A percentile compares a stretch with the other conserved stretches of the same genome.
These are phyloP conservation scores for Phylloscopus trochilus DNA, from an alignment of 2,113 vertebrate genomes.

Conservation along the genomic window DNA sequence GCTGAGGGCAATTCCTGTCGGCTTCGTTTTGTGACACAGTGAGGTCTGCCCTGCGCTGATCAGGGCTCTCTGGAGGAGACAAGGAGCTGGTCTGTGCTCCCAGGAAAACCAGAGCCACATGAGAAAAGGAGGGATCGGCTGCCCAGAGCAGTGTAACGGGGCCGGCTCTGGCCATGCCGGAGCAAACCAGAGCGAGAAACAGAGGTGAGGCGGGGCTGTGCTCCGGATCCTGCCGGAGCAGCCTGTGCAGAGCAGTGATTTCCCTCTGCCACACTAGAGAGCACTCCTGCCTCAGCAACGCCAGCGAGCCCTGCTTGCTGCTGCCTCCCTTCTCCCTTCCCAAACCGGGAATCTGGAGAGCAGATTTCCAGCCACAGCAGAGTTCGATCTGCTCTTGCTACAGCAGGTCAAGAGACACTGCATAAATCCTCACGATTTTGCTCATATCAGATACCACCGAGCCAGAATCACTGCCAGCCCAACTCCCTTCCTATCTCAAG, in stretches of 20 bases:
- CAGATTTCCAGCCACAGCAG: neutral
- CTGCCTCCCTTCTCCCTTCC: neutral
- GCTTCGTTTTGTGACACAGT: rapidly evolving
- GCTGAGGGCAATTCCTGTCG: neutral
- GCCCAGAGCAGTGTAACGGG: rapidly evolving
- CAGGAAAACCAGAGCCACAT: neutral
- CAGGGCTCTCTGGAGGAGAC: rapidly evolving
- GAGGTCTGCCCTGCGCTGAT: neutral
- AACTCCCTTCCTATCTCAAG: neutral
- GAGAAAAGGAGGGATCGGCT: neutral
- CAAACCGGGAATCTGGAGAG: neutral
- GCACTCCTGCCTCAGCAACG: slow-evolving; percentile 6
- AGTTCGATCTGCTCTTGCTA: neutral
- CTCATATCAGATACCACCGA: neutral
- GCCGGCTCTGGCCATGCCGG: neutral
- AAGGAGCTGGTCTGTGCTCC: neutral
- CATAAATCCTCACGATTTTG: neutral
- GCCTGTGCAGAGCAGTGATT: neutral
- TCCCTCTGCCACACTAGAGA: neutral
- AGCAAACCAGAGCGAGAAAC: neutral
- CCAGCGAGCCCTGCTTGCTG: neutral
- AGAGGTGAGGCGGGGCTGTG: neutral
- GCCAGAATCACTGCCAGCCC: neutral
- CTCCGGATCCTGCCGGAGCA: neutral
- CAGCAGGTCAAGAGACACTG: neutral